Conservation (phyloP, 64 coral and sea anemone species). For the Hydrozoanthus tunicans region DNA sequence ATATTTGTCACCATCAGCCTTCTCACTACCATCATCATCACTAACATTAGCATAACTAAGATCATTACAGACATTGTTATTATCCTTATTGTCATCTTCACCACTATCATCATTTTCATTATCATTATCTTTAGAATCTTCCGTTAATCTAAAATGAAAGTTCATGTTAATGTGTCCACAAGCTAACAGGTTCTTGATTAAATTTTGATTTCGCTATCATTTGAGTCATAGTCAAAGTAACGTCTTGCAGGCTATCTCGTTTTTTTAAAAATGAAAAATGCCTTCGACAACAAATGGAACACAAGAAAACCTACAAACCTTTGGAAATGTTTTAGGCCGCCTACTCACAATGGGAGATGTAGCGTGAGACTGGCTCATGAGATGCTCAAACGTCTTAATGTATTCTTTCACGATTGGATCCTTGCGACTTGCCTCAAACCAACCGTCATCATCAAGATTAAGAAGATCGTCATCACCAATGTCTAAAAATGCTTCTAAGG, state of each 20-base stretch:
- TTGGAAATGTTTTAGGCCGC: neutral
- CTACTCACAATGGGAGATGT: neutral
- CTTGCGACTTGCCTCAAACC: constrained; percentile 72
- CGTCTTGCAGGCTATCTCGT: neutral
- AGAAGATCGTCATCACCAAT: constrained; percentile 49
- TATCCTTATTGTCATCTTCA: too few relatives aligned
- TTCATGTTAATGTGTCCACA: too few relatives aligned
- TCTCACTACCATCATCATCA: too few relatives aligned
- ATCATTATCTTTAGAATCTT: too few relatives aligned
- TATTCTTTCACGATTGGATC: constrained; percentile 96
- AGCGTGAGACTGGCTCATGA: constrained; percentile 26
- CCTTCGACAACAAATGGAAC: neutral
- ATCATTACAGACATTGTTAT: too few relatives aligned
- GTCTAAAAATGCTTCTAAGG: neutral
- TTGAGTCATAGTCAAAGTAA: too few relatives aligned
- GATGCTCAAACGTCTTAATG: constrained; percentile 82
- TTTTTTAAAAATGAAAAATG: neutral
- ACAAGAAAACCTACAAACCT: constrained; percentile 25
- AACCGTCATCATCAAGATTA: constrained; percentile 77
- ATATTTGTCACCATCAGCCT: neutral
- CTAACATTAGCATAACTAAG: too few relatives aligned
- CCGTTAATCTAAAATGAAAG: too few relatives aligned
- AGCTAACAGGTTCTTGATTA: too few relatives aligned
- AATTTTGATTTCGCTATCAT: too few relatives aligned
- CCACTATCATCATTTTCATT: too few relatives aligned